Conservation (phyloP, 2,113 vertebrate genomes). For the Microcebus lehilahytsara region DNA sequence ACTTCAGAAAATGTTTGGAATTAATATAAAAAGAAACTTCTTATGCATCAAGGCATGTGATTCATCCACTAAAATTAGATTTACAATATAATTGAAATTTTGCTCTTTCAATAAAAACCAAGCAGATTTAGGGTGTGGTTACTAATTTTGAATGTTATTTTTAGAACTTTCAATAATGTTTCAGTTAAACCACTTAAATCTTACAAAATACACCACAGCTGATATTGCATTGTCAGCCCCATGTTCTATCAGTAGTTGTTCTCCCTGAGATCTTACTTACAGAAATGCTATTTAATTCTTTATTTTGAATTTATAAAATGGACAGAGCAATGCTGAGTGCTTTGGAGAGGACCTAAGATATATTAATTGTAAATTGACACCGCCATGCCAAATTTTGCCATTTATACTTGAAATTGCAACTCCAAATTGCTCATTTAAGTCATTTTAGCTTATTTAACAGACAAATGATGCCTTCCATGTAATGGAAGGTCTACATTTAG, state of each 20-base stretch:
- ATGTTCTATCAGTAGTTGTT: neutral
- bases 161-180: neutral
- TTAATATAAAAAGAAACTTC: neutral
- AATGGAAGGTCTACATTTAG: neutral
- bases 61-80: neutral
- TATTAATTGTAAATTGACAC: neutral
- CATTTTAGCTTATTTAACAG: neutral
- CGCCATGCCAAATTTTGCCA: neutral
- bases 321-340: neutral
- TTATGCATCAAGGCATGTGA: neutral
- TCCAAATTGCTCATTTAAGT: neutral
- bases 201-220: neutral
- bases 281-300: neutral
- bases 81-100: neutral
- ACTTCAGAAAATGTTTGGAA: neutral
- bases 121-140: neutral
- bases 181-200: neutral
- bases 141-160: neutral
- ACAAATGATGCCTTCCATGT: neutral
- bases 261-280: neutral
- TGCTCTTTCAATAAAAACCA: neutral
- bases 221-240: neutral
- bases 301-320: neutral
- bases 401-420: neutral
- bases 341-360: neutral